Percentiles rank a stretch among this genome's conserved stretches.
Evolutionary conservation across 2,797 vertebrate genomes (phyloP).

Genomic region (Amniataba percoides): DNA sequence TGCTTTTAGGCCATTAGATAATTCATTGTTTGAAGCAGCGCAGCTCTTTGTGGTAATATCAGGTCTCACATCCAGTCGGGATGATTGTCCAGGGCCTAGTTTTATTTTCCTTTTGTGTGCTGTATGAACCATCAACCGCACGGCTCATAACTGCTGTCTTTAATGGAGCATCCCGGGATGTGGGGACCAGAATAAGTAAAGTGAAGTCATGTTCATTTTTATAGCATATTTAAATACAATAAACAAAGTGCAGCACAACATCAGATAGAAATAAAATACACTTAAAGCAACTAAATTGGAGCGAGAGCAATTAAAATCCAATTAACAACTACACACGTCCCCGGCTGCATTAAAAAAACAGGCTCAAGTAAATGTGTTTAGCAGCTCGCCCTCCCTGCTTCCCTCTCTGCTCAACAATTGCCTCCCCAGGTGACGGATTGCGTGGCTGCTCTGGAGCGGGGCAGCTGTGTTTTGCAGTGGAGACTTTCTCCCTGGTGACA

Average conservation of each 20-base stretch:
- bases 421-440: conserved; percentile 56
- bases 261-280: too few species aligned
- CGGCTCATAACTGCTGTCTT: not conserved
- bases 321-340: too few species aligned
- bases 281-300: too few species aligned
- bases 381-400: conserved; percentile 17
- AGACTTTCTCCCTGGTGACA: conserved; percentile 46
- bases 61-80: not conserved
- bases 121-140: not conserved
- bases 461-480: conserved; percentile 55
- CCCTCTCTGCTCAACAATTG: conserved; percentile 34
- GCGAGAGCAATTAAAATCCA: too few species aligned
- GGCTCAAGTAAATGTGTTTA: conserved; percentile 22
- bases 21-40: not conserved
- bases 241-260: too few species aligned
- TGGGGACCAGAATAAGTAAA: not conserved
- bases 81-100: not conserved
- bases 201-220: not conserved
- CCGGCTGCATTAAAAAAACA: conserved; percentile 11
- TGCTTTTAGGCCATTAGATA: not conserved
- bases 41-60: not conserved
- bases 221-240: too few species aligned
- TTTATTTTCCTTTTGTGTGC: not conserved
- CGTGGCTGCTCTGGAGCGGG: conserved; percentile 27
- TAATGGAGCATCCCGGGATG: not conserved